A percentile compares a stretch with the other conserved stretches of the same genome.
Conservation (phyloP, 2,888 invertebrate genomes). For the Nomada ruficornis region DNA sequence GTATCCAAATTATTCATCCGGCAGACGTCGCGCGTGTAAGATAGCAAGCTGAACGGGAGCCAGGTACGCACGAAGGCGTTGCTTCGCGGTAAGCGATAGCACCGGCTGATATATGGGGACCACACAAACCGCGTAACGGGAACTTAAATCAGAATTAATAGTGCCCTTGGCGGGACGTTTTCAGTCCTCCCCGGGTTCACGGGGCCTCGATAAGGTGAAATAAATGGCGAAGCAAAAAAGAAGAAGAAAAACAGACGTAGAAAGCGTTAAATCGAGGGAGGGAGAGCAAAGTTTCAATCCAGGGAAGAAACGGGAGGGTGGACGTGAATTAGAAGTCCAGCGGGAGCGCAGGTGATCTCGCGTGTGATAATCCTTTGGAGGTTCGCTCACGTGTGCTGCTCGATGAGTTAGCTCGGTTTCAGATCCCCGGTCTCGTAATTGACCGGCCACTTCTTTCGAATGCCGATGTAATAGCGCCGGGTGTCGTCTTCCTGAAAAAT, state of each 20-base stretch:
- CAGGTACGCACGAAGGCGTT: conserved; percentile 67
- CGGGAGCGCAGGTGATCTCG: conserved; percentile 36
- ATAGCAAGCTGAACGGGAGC: conserved; percentile 63
- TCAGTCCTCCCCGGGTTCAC: conserved; percentile 48
- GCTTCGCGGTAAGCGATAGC: conserved; percentile 71
- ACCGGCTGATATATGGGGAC: conserved; percentile 79
- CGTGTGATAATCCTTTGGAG: conserved; percentile 8
- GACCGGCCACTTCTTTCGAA: neutral
- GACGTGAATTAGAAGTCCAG: conserved; percentile 33
- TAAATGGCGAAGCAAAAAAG: neutral
- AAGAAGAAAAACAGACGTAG: neutral
- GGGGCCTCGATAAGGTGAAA: conserved; percentile 43
- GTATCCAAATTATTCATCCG: conserved; percentile 80
- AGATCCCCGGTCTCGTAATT: conserved; percentile 33
- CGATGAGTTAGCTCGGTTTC: conserved; percentile 35
- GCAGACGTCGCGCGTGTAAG: conserved; percentile 67
- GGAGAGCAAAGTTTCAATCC: too few species aligned
- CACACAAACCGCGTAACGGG: conserved; percentile 81
- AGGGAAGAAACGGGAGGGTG: neutral
- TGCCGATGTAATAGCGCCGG: conserved; percentile 20
- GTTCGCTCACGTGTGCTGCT: neutral
- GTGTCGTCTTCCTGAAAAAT: conserved; percentile 6
- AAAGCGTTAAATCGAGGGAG: neutral
- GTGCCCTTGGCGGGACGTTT: conserved; percentile 74
- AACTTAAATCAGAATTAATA: conserved; percentile 82